Evolutionary conservation across 1,140 invertebrate species (phyloP).

Genomic region (Physella acuta): DNA sequence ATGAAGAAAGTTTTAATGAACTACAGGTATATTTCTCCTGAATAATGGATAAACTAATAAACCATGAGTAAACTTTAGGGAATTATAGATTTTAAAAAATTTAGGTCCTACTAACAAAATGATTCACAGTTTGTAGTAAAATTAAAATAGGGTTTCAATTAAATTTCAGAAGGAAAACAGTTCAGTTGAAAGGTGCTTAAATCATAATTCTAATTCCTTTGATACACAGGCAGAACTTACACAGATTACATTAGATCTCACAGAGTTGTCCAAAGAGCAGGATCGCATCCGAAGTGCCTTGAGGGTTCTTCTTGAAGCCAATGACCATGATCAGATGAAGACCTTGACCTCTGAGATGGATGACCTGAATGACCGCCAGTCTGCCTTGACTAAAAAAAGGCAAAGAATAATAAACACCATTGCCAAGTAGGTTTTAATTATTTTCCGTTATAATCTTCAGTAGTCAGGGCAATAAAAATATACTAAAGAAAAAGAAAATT

Average conservation of each 20-base stretch:
- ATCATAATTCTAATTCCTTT: no score
- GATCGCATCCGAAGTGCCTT: conserved; percentile 14
- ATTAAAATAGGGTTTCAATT: no score
- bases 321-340: conserved; percentile 22
- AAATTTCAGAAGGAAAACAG: no score
- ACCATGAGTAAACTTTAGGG: not conserved
- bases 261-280: conserved; percentile 25
- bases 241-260: conserved; percentile 10
- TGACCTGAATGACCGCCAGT: conserved; percentile 14
- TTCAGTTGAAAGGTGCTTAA: no score
- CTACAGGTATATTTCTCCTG: conserved; percentile 18
- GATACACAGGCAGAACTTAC: conserved; percentile 21
- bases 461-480: no score
- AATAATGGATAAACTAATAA: not conserved
- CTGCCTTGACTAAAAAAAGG: conserved; percentile 11
- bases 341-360: conserved; percentile 22
- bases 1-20: conserved; percentile 12
- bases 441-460: no score
- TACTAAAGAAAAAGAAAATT: no score
- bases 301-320: conserved; percentile 20
- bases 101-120: no score
- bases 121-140: no score
- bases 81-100: no score
- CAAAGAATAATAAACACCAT: conserved; percentile 10
- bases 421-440: conserved; percentile 11